These are phyloP conservation scores for Bufotes viridis DNA, from an alignment of 2,797 vertebrate genomes.

Conservation along the genomic window DNA sequence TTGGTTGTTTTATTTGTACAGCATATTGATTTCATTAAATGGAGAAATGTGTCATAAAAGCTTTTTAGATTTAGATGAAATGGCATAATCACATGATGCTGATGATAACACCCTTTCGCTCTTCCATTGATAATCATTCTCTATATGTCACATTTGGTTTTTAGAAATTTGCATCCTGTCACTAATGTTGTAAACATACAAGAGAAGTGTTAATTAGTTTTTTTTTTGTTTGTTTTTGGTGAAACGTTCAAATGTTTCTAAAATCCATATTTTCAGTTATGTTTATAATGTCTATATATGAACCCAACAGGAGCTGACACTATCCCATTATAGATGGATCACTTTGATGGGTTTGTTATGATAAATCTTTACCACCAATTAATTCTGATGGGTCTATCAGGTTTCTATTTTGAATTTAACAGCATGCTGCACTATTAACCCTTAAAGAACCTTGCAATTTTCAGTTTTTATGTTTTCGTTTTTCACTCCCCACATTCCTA, in stretches of 20 bases:
- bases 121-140: neutral
- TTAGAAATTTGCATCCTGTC: slow-evolving; percentile 4
- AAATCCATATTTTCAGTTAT: neutral
- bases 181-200: neutral
- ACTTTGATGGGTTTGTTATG: no score
- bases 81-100: neutral
- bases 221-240: neutral
- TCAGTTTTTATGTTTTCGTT: no score
- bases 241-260: neutral
- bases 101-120: neutral
- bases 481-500: no score
- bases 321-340: no score
- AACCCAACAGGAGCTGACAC: no score
- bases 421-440: no score
- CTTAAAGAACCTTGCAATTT: no score
- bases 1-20: slow-evolving; percentile 29
- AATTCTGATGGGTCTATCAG: no score
- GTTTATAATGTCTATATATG: neutral
- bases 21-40: slow-evolving; percentile 27
- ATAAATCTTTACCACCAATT: no score
- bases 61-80: slow-evolving; percentile 29
- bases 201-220: neutral
- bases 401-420: no score
- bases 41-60: slow-evolving; percentile 8
- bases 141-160: neutral